Percentiles rank a stretch among this genome's conserved stretches.
These are phyloP conservation scores for Polymixis flavicincta DNA, from an alignment of 2,888 invertebrate species.

Conservation along the genomic window DNA sequence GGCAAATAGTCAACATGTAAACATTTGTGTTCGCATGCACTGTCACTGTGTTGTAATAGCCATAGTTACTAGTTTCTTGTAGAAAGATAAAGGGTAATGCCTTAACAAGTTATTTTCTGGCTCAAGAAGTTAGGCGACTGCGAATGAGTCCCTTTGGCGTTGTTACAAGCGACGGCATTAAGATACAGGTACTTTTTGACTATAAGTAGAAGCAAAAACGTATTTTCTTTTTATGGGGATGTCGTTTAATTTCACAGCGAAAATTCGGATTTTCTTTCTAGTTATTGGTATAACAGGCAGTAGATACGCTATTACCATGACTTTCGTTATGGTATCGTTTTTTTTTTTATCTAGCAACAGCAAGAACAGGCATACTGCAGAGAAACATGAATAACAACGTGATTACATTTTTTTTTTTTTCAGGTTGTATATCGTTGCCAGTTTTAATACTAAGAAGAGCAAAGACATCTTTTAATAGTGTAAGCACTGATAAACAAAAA, in stretches of 20 bases:
- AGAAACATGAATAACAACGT: slow-evolving; percentile 9
- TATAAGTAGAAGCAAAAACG: slow-evolving; percentile 3
- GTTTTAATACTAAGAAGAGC: not conserved
- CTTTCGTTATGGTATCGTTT: not conserved
- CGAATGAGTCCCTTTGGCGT: slow-evolving; percentile 46
- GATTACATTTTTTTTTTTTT: not conserved
- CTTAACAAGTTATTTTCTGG: slow-evolving; percentile 19
- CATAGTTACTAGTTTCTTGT: not conserved
- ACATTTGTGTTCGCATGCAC: slow-evolving; percentile 19
- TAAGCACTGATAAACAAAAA: not conserved
- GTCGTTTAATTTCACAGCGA: not conserved
- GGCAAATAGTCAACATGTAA: slow-evolving; percentile 34
- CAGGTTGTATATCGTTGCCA: not conserved
- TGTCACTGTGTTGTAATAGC: not conserved
- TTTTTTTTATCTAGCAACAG: not conserved
- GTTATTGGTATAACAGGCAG: not conserved
- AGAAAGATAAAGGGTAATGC: slow-evolving; percentile 30
- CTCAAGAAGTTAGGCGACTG: slow-evolving; percentile 22
- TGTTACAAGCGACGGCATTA: slow-evolving; percentile 28
- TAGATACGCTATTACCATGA: not conserved
- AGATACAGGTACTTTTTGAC: slow-evolving; percentile 7
- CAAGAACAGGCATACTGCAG: not conserved
- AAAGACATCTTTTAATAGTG: not conserved
- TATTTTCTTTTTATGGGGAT: not conserved
- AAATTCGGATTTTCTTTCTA: not conserved